A percentile compares a stretch with the other conserved stretches of the same genome.
Evolutionary conservation across 1,140 invertebrate species (phyloP).

Genomic region (Drosophila yakuba): DNA sequence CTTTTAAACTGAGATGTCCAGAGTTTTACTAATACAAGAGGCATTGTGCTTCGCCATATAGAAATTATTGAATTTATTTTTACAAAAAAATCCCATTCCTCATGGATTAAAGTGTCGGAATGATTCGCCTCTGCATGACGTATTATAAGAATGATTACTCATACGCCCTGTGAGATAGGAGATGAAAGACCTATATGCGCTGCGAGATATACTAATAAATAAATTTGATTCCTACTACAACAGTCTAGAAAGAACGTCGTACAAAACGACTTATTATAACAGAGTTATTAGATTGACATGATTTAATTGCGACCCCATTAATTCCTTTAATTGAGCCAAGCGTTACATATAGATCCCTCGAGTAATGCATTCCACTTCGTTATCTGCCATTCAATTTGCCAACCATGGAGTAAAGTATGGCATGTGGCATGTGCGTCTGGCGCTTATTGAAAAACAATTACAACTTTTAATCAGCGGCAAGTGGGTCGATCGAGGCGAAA

Average conservation of each 20-base stretch:
- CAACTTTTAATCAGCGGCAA: conserved; percentile 63
- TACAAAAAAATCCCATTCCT: background rate
- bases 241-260: background rate
- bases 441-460: conserved; percentile 65
- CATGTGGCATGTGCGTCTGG: conserved; percentile 8
- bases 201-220: conserved; percentile 13
- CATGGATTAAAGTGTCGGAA: conserved; percentile 21
- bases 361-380: conserved; percentile 26
- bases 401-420: conserved; percentile 1
- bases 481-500: conserved; percentile 33
- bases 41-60: background rate
- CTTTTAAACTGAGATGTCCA: too few relatives aligned
- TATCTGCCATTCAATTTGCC: conserved; percentile 53
- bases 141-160: conserved; percentile 16
- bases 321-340: conserved; percentile 17
- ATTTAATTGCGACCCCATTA: conserved; percentile 5
- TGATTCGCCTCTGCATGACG: background rate
- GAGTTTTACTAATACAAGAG: background rate
- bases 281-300: background rate
- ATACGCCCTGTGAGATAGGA: conserved; percentile 14
- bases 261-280: background rate
- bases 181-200: conserved; percentile 25
- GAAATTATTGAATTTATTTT: background rate
- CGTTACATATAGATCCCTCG: conserved; percentile 4
- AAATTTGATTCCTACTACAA: conserved; percentile 8